Evolutionary conservation across 2,113 vertebrate species (phyloP), one percentile per base, ranked within the genome.

Genomic region (Cyanoramphus novaezelandiae): DNA sequence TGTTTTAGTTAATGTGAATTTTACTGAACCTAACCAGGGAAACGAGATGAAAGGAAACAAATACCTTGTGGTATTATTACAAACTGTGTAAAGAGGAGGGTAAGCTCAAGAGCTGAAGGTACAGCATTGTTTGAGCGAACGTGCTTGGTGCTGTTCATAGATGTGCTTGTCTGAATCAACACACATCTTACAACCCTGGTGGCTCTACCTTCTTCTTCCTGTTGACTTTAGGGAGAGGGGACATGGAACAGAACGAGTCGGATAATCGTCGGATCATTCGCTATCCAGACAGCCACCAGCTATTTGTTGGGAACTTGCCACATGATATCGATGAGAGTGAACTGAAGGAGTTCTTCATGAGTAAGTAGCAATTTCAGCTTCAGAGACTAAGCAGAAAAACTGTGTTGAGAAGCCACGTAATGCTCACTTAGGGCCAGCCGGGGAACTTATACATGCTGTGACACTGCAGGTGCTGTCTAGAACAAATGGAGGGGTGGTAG

Each of bases 311-410:
- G 71, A 99, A 99, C 94, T 97, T 99, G 93, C 99, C 99, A 1
- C 99, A 99, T 37, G 99, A 99, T 81, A 99, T 99, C 46, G 99
- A 99, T 60, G 99, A 99, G 97, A 98, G 98, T 47, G 99, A 99
- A 82, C 98, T 99, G 77, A 99, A 99, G 39, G 99, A 99, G 62
- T 99, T 99, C 95, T 99, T 99, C 96, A 99, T 99, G 99, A 99
- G 99, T 99, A 98, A 93, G 99, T 98, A 70, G 15, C 33, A 3
- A 10, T n/a, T 68, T 17, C 43, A 50, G 59, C 60, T 47, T 25
- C 1, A 0, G 49, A 43, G 35, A 9, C 39, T 31, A 9, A 59
- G 72, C 28, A 44, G 33, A 39, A 44, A 55, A 44, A 13, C 33
- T 4, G 3, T 12, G 11, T 35, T n/a, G 43, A 43, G 31, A 59